Base-by-base conservation (phyloP, 2,113 vertebrate genomes). In the Dissostichus mawsoni region DNA sequence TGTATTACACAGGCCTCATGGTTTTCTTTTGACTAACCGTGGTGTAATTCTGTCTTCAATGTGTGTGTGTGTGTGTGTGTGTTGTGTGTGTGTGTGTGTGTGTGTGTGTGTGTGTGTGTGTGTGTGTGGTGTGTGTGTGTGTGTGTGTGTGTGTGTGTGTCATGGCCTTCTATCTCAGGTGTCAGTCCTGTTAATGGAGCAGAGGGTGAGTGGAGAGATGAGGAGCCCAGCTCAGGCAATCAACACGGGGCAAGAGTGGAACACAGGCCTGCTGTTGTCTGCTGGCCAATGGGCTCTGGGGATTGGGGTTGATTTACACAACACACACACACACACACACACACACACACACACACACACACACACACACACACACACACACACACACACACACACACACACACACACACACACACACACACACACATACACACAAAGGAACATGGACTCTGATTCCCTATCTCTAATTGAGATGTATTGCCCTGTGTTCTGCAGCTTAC, bases 391-490 rank as follows among this genome's bases (percentile, higher is more conserved):
- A 33, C 33, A 33, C 33, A 33, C 33, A 33, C 33, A 33, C 33
- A 33, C 33, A 33, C 33, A 33, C 33, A 33, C 20, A 20, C 20
- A 33, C 33, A 33, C 33, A 33, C 33, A 33, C 33, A 33, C 33
- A 33, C 33, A 33, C 33, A 33, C 33, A 33, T 2, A 33, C 20
- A 20, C 36, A 36, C 75, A 78, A 61, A 72, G 18, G 56, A 41
- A 82, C 67, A 73, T 79, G 70, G 72, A 76, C 68, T 70, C 48
- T 53, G 57, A 23, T 61, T 80, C 36, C 61, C 56, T 69, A 50
- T 85, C 83, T 85, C 78, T 87, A 85, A 88, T 77, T 82, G 72
- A 88, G 82, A 88, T 77, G 23, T 85, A 88, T 89, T 87, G 69
- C 81, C 70, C 69, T 82, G 59, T 84, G 78, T 68, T 79, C 51